These are phyloP conservation scores for Cetonia aurata DNA, from an alignment of 2,888 invertebrate genomes.

Conservation along the genomic window DNA sequence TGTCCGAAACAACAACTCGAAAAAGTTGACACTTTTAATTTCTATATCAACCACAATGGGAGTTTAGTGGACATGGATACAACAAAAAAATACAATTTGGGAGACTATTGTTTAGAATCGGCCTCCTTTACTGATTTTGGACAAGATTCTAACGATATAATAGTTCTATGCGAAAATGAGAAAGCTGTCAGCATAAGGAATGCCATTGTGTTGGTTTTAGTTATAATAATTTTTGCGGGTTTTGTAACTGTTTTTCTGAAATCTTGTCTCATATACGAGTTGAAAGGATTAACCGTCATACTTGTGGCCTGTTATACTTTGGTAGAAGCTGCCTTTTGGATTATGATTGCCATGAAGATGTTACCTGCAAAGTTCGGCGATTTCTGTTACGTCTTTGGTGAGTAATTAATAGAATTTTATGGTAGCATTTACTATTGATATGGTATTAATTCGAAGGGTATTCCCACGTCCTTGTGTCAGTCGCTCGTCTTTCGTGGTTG, in stretches of 20 bases:
- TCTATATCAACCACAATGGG: slow-evolving; percentile 2
- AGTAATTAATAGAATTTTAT: background rate
- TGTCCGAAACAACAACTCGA: slow-evolving; percentile 17
- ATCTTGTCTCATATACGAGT: slow-evolving; percentile 22
- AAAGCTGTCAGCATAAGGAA: slow-evolving; percentile 4
- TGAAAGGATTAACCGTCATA: slow-evolving; percentile 2
- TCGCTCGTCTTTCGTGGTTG: slow-evolving; percentile 11
- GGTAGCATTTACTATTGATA: background rate
- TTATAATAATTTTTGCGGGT: slow-evolving; percentile 21
- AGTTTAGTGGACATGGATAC: slow-evolving; percentile 1
- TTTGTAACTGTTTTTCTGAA: slow-evolving; percentile 24
- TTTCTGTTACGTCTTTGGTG: slow-evolving; percentile 29
- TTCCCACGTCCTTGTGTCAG: background rate
- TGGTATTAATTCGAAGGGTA: slow-evolving; percentile 7
- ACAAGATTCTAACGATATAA: slow-evolving; percentile 10
- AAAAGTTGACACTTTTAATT: background rate
- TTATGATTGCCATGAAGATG: slow-evolving; percentile 4
- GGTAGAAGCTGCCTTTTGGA: slow-evolving; percentile 23
- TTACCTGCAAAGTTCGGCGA: slow-evolving; percentile 4
- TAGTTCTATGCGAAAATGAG: slow-evolving; percentile 14
- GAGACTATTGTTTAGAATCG: slow-evolving; percentile 29
- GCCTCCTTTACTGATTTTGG: slow-evolving; percentile 4
- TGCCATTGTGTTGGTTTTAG: background rate
- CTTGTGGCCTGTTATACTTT: slow-evolving; percentile 20
- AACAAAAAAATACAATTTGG: background rate